Conservation (phyloP, 2,797 vertebrate species). For the Ficedula albicollis region DNA sequence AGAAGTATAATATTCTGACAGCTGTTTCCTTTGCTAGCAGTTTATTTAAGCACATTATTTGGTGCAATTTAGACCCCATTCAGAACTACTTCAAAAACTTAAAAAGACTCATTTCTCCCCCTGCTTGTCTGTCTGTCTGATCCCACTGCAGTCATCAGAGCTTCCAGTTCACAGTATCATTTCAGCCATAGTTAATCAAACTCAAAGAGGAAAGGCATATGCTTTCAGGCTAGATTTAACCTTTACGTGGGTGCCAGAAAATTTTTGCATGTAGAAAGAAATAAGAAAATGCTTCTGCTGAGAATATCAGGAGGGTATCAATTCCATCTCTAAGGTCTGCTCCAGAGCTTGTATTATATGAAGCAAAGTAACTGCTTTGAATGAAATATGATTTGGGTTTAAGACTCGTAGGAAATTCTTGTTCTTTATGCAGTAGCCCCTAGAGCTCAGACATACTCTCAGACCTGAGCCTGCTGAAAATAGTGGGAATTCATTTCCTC, state of each 20-base stretch:
- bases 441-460: neutral
- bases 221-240: constrained; percentile 62
- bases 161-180: constrained; percentile 11
- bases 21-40: constrained; percentile 67
- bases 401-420: neutral
- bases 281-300: constrained; percentile 30
- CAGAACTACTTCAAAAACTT: constrained; percentile 63
- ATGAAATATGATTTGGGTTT: constrained; percentile 23
- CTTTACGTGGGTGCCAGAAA: constrained; percentile 46
- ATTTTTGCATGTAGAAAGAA: constrained; percentile 24
- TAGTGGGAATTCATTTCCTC: neutral
- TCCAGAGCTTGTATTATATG: neutral
- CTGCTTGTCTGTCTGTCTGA: constrained; percentile 36
- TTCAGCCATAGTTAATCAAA: constrained; percentile 43
- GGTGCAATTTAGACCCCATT: constrained; percentile 58
- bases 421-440: neutral
- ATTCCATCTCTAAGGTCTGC: neutral
- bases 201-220: constrained; percentile 36
- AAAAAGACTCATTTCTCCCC: constrained; percentile 37
- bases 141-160: constrained; percentile 19
- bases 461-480: neutral
- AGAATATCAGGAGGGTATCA: neutral
- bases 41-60: constrained; percentile 70
- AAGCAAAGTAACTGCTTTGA: constrained; percentile 12
- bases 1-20: constrained; percentile 57